Evolutionary conservation across 1,140 invertebrate species (phyloP).

Genomic region (Berghia stephanieae): DNA sequence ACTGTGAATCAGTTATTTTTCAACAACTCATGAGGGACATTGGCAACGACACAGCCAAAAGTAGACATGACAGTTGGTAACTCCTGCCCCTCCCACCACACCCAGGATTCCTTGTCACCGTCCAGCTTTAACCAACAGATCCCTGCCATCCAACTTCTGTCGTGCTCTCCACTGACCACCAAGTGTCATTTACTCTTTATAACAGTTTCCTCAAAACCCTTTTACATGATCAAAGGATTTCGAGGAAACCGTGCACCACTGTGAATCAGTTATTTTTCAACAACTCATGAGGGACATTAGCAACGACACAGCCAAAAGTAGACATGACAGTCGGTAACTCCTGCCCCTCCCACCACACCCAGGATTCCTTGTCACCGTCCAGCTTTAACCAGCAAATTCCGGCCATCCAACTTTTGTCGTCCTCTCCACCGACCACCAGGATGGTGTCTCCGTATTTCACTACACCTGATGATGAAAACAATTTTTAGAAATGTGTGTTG

Average conservation of each 20-base stretch:
- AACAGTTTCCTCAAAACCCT: too few species aligned
- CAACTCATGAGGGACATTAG: slow-evolving; percentile 60
- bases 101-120: slow-evolving; percentile 48
- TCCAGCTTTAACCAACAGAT: slow-evolving; percentile 55
- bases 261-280: too few species aligned
- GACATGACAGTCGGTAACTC: slow-evolving; percentile 60
- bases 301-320: slow-evolving; percentile 62
- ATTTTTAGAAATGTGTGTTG: too few species aligned
- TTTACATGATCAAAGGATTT: too few species aligned
- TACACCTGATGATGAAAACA: too few species aligned
- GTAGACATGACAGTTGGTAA: slow-evolving; percentile 61
- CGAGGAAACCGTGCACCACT: too few species aligned
- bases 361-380: slow-evolving; percentile 49
- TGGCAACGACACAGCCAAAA: slow-evolving; percentile 62
- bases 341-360: slow-evolving; percentile 59
- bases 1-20: too few species aligned
- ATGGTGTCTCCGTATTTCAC: slow-evolving; percentile 59
- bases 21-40: too few species aligned
- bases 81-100: slow-evolving; percentile 58
- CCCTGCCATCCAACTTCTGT: slow-evolving; percentile 64
- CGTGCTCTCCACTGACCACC: slow-evolving; percentile 62
- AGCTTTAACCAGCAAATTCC: slow-evolving; percentile 56
- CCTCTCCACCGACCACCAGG: slow-evolving; percentile 59
- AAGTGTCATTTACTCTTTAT: too few species aligned
- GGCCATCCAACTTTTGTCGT: slow-evolving; percentile 65